These are phyloP conservation scores for Zaprionus bogoriensis DNA, from an alignment of 2,888 invertebrate genomes.

Conservation along the genomic window DNA sequence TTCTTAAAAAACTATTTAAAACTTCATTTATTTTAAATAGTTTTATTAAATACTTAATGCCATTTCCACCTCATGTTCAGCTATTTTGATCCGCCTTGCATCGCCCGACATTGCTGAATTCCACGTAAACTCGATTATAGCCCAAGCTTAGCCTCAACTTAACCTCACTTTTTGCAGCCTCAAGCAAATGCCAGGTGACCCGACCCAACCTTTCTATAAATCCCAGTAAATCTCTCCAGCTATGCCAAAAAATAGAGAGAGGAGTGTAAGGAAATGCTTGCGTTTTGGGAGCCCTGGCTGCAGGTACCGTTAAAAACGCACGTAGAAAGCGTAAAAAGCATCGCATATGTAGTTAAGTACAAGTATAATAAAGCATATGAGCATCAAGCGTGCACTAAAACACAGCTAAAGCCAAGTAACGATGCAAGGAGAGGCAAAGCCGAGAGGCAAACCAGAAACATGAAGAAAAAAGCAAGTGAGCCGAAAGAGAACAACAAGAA, in stretches of 20 bases:
- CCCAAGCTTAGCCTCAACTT: background rate
- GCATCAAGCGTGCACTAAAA: slow-evolving; percentile 61
- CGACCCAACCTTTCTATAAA: background rate
- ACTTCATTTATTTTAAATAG: no score
- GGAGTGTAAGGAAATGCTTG: background rate
- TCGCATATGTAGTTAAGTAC: slow-evolving; percentile 51
- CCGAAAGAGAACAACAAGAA: background rate
- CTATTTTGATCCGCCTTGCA: background rate
- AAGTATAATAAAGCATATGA: slow-evolving; percentile 66
- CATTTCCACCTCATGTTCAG: background rate
- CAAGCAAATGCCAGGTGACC: background rate
- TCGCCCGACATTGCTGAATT: background rate
- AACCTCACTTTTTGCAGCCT: background rate
- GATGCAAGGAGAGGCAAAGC: background rate
- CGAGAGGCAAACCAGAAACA: background rate
- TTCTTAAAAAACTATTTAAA: no score
- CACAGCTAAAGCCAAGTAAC: slow-evolving; percentile 30
- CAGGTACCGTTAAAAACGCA: slow-evolving; percentile 45
- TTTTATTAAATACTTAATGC: no score
- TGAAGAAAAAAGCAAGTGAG: no score
- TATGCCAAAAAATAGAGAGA: no score
- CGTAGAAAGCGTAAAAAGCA: slow-evolving; percentile 65
- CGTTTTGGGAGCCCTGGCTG: slow-evolving; percentile 13
- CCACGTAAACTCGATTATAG: background rate
- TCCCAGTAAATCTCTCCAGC: slow-evolving; percentile 11